Evolutionary conservation across 1,140 invertebrate genomes (phyloP), one percentile per base, ranked within the genome.

Genomic region (Idris sp.): DNA sequence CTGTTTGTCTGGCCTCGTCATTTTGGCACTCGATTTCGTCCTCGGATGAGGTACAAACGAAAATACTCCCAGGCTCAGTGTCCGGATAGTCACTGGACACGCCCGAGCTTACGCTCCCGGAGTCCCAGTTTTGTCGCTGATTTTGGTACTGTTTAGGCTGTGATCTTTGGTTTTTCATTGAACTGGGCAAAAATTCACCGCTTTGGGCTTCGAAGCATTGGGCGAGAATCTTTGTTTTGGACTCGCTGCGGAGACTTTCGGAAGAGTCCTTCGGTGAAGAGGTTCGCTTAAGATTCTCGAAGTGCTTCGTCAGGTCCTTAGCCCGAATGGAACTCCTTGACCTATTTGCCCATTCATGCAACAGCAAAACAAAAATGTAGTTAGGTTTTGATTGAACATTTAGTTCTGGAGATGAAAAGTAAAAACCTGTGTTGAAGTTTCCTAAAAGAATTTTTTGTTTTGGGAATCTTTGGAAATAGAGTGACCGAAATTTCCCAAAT

Each of bases 1-100:
- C 4, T 81, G 71, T 13, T 62, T 74, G 4, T 41, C 74, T 76
- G 1, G 76, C 78, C 0, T 84, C 77, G 3, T 87, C 81, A 0
- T 83, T 74, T 22, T 74, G 74, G 5, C 73, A 77, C 18, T 82
- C 81, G 8, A 74, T 44, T 26, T 87, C 82, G 41, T 87, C 85
- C 11, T 86, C 84, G 0, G 88, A 87, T 0, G 84, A 85, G 0
- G 80, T 86, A 15, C 84, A 86, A 0, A 81, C 80, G 2, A 76
- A 76, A 2, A 81, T 81, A 30, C 83, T 86, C 0, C 88, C 88
- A 16, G 79, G 80, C 74, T 89, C 89, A 0, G 88, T 88, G 38
- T 89, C 88, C 0, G 83, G 86, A 72, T 89, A 87, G 53, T 89
- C 88, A 49, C 89, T 89, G 8, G 88, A 89, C 0, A 89, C 88